phyloP scores from a whole-genome alignment of 2,888 invertebrate species.

The Melipona bicolor region DNA sequence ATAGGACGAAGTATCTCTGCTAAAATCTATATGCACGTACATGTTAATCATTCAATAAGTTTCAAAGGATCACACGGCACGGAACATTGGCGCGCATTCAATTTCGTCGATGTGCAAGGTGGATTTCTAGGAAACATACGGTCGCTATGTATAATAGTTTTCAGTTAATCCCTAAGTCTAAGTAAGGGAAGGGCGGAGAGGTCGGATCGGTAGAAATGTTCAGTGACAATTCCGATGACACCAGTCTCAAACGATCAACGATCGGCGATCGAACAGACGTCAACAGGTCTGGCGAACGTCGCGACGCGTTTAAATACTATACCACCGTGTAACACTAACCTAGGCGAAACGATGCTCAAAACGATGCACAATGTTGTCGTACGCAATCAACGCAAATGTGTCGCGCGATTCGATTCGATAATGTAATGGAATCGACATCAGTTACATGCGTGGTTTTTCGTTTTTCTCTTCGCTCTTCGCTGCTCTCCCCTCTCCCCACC shows the following conservation, averaged over 20 bases:
- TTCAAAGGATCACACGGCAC: slow-evolving; percentile 41
- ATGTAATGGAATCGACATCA: no score
- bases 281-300: no score
- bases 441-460: neutral
- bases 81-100: slow-evolving; percentile 32
- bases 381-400: neutral
- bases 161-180: slow-evolving; percentile 56
- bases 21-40: slow-evolving; percentile 55
- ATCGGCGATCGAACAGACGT: neutral
- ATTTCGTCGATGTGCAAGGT: slow-evolving; percentile 75
- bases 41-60: slow-evolving; percentile 39
- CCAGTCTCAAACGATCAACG: slow-evolving; percentile 30
- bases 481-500: neutral
- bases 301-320: neutral
- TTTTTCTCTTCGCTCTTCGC: neutral
- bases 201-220: slow-evolving; percentile 53
- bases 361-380: neutral
- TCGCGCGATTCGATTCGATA: neutral
- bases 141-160: slow-evolving; percentile 55
- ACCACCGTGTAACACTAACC: no score
- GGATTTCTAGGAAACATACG: slow-evolving; percentile 79
- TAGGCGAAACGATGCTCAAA: neutral
- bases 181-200: slow-evolving; percentile 39
- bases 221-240: slow-evolving; percentile 38
- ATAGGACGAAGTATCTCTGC: slow-evolving; percentile 46